Evolutionary conservation across 2,113 vertebrate genomes (phyloP).

Genomic region (Epinephelus moara): DNA sequence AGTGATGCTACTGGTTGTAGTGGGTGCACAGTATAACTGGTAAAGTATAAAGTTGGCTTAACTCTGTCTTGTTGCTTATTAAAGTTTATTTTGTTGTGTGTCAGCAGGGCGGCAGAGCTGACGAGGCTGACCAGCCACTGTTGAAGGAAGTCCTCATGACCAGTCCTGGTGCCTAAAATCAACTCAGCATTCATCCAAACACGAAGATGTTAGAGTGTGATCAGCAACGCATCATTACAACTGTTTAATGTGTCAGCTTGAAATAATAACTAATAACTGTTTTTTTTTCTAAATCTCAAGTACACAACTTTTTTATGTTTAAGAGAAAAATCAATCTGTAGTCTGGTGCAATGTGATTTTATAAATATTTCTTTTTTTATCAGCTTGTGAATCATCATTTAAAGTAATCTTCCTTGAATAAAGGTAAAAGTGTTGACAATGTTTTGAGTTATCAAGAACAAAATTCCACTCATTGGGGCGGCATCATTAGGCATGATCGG

Average conservation of each 20-base stretch:
- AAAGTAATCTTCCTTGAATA: background rate
- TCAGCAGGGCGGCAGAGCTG: slow-evolving; percentile 41
- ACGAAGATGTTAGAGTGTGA: rapidly evolving
- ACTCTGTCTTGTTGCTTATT: background rate
- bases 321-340: background rate
- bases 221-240: background rate
- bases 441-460: background rate
- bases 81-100: slow-evolving; percentile 14
- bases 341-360: background rate
- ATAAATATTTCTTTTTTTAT: background rate
- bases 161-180: background rate
- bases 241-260: too few relatives aligned
- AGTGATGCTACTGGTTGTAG: too few relatives aligned
- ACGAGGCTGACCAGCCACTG: slow-evolving; percentile 34
- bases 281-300: background rate
- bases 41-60: background rate
- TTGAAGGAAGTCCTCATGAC: slow-evolving; percentile 38
- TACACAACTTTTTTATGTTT: background rate
- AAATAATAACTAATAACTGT: background rate
- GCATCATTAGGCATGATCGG: too few relatives aligned
- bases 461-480: too few relatives aligned
- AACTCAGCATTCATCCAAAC: background rate
- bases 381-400: background rate
- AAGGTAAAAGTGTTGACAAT: background rate
- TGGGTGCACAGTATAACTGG: background rate